Percentiles rank a stretch among this genome's conserved stretches.
Evolutionary conservation across 2,113 vertebrate genomes (phyloP).

Genomic region (Ciconia stormi): DNA sequence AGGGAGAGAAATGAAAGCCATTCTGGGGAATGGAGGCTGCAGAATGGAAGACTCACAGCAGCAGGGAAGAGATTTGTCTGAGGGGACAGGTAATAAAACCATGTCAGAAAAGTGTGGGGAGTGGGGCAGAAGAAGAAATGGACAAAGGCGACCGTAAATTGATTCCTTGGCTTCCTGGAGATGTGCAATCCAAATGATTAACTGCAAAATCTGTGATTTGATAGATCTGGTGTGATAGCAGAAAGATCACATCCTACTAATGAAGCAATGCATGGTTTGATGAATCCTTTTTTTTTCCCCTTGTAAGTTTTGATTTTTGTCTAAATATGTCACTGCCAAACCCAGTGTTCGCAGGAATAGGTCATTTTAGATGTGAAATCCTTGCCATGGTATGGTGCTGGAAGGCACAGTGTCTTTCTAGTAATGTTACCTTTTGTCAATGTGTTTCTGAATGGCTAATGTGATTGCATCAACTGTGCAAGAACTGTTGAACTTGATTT

Average conservation of each 20-base stretch:
- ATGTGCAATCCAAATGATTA: constrained; percentile 38
- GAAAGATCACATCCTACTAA: constrained; percentile 5
- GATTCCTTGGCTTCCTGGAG: constrained; percentile 38
- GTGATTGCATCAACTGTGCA: not conserved
- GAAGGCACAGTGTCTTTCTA: not conserved
- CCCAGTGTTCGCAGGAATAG: rapidly evolving
- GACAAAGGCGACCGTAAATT: not conserved
- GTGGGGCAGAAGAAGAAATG: constrained; percentile 6
- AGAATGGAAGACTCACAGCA: constrained; percentile 2
- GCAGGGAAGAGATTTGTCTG: constrained; percentile 21
- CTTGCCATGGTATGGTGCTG: not conserved
- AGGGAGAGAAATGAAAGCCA: constrained; percentile 37
- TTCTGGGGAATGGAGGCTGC: not conserved
- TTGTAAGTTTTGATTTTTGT: not conserved
- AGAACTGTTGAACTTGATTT: not conserved
- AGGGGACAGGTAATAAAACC: constrained; percentile 22
- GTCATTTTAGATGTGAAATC: not conserved
- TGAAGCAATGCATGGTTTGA: not conserved
- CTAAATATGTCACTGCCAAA: not conserved
- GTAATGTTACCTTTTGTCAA: not conserved
- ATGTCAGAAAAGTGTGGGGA: not conserved
- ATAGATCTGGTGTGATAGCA: constrained; percentile 22
- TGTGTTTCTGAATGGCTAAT: not conserved
- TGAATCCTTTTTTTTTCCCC: not conserved
- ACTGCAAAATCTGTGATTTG: constrained; percentile 31